Evolutionary conservation across 1,140 invertebrate genomes (phyloP), one percentile per base, ranked within the genome.

Genomic region (Drosophila lini): DNA sequence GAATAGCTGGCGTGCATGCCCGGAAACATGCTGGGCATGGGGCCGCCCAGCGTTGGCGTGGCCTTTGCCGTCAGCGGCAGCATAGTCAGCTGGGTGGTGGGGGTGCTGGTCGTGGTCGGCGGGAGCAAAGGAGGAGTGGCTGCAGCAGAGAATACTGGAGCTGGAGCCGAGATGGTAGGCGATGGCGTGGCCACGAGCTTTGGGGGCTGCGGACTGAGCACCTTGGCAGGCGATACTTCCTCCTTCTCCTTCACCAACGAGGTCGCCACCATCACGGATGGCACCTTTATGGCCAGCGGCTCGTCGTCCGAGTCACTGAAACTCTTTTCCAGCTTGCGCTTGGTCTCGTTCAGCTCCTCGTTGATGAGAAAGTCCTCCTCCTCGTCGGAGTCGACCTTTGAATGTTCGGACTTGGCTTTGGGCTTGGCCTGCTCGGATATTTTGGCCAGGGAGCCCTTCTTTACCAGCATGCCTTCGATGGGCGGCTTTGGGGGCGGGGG

Each of bases 231-330:
- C 16, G 44, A 50, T 32, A 45, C 9, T 13, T 47, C 59, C 44
- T 69, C 61, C 52, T 34, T 83, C 31, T 64, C 76, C 60, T 61
- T 83, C 28, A 58, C 44, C 34, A 53, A 5, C 13, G 52, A 38
- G 2, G 52, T 36, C 5, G 52, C 34, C 16, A 22, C 19, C 19
- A 25, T 22, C 19, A 69, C 74, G 78, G 56, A 79, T n/a, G 88
- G 92, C 63, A 94, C 80, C 81, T 94, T 94, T 15, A 91, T 91
- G 40, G 93, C 93, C 50, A 94, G 67, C 22, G 94, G 94, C 80
- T 94, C 94, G 76, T 94, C 94, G 82, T 94, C 94, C 15, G 94
- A 94, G 81, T 94, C 94, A 80, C 93, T 94, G 55, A 94, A 94
- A 74, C 90, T 93, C 76, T 92, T 91, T 53, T 93, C 92, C 25